A percentile compares a stretch with the other conserved stretches of the same genome.
Evolutionary conservation across 2,888 invertebrate species (phyloP).

Genomic region (Steromphala cineraria): DNA sequence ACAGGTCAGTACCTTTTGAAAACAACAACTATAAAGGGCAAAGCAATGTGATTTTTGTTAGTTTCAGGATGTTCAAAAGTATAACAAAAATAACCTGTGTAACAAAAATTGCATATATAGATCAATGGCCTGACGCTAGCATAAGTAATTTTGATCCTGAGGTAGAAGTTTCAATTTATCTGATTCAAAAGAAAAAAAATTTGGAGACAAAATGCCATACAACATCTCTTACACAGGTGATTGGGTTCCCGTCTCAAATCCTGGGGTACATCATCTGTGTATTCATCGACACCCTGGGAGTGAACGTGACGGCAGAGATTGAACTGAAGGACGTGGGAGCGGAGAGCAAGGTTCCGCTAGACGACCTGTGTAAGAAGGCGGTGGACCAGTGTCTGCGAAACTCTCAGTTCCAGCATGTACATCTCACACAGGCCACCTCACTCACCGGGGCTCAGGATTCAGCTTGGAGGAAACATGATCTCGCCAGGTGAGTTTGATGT

Average conservation of each 20-base stretch:
- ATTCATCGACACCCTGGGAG: constrained; percentile 82
- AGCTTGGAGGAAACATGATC: constrained; percentile 79
- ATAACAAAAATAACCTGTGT: too few relatives aligned
- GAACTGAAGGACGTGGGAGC: constrained; percentile 81
- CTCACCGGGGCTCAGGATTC: constrained; percentile 80
- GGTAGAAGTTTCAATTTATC: too few relatives aligned
- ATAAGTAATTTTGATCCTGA: too few relatives aligned
- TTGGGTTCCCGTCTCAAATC: constrained; percentile 87
- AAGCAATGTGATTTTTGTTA: too few relatives aligned
- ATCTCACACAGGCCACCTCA: constrained; percentile 81
- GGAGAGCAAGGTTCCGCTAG: constrained; percentile 82
- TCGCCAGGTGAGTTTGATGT: constrained; percentile 73
- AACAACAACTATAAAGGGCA: too few relatives aligned
- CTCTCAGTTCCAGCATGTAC: constrained; percentile 77
- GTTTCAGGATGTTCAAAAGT: too few relatives aligned
- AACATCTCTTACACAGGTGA: constrained; percentile 78
- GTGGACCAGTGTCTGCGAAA: constrained; percentile 80
- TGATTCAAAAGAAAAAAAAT: too few relatives aligned
- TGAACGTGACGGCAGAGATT: constrained; percentile 82
- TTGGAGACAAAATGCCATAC: too few relatives aligned
- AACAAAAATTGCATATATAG: too few relatives aligned
- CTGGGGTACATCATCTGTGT: constrained; percentile 84
- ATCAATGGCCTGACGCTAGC: too few relatives aligned
- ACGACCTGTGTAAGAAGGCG: constrained; percentile 85
- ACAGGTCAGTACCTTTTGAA: constrained; percentile 73